These are phyloP conservation scores for Platycheirus albimanus DNA, from an alignment of 2,888 invertebrate species.

Conservation along the genomic window DNA sequence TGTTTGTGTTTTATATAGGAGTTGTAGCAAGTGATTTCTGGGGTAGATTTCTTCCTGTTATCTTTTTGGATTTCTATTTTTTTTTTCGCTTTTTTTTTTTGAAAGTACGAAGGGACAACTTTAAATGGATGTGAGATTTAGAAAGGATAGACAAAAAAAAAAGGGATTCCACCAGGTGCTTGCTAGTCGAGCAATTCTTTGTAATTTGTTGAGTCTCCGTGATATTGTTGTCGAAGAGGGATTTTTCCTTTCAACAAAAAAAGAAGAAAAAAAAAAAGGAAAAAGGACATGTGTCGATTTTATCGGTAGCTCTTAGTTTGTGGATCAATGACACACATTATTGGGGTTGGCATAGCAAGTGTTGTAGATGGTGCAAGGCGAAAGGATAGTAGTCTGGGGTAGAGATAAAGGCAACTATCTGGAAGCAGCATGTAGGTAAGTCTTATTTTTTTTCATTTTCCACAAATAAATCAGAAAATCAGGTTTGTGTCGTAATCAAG, in stretches of 20 bases:
- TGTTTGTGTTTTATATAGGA: conserved; percentile 54
- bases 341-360: conserved; percentile 18
- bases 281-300: conserved; percentile 64
- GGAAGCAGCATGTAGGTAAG: conserved; percentile 46
- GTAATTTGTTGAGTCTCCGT: conserved; percentile 63
- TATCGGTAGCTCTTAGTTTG: conserved; percentile 61
- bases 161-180: conserved; percentile 66
- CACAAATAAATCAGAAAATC: conserved; percentile 55
- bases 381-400: no score
- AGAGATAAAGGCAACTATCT: conserved; percentile 24
- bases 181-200: conserved; percentile 65
- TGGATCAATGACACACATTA: conserved; percentile 63
- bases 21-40: conserved; percentile 64
- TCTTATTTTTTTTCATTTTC: conserved; percentile 20
- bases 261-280: no score
- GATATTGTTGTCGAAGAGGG: conserved; percentile 49
- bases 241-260: no score
- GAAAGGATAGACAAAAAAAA: conserved; percentile 37
- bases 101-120: conserved; percentile 47
- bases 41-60: conserved; percentile 48
- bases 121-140: conserved; percentile 53
- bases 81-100: not conserved
- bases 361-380: not conserved
- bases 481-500: conserved; percentile 52
- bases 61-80: conserved; percentile 5